Conservation (phyloP, 2,888 invertebrate species). For the Blera fallax region DNA sequence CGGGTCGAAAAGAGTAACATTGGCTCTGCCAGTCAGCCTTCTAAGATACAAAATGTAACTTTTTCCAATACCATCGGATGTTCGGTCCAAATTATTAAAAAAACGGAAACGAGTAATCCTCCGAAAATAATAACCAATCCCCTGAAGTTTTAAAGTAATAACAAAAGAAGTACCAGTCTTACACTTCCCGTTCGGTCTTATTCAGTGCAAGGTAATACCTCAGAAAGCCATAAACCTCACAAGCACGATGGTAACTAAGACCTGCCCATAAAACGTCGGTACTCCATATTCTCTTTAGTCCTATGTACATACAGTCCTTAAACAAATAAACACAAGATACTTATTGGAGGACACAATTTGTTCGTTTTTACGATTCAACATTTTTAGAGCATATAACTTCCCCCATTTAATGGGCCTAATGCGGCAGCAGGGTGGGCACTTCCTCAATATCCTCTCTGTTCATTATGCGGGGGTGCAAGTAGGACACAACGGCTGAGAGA, state of each 20-base stretch:
- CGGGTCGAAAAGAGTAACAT: too few relatives aligned
- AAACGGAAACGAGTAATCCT: too few relatives aligned
- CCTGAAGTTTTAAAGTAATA: neutral
- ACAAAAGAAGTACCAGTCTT: neutral
- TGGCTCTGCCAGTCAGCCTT: too few relatives aligned
- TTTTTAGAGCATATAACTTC: constrained; percentile 15
- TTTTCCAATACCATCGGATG: too few relatives aligned
- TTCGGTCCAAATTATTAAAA: too few relatives aligned
- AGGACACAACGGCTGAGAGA: neutral
- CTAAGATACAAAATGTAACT: too few relatives aligned
- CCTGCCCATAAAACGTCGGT: neutral
- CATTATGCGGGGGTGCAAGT: neutral
- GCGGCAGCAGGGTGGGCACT: neutral
- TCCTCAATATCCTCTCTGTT: constrained; percentile 10
- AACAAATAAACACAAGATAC: neutral
- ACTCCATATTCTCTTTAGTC: neutral
- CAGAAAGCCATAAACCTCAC: constrained; percentile 9
- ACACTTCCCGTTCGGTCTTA: neutral
- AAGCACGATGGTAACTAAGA: neutral
- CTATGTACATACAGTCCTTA: neutral
- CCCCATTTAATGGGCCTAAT: constrained; percentile 1
- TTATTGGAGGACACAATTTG: neutral
- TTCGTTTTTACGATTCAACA: constrained; percentile 2
- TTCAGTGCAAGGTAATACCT: neutral
- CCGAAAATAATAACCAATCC: too few relatives aligned